phyloP scores from a whole-genome alignment of 2,888 invertebrate species.

The Agrotis clavis region DNA sequence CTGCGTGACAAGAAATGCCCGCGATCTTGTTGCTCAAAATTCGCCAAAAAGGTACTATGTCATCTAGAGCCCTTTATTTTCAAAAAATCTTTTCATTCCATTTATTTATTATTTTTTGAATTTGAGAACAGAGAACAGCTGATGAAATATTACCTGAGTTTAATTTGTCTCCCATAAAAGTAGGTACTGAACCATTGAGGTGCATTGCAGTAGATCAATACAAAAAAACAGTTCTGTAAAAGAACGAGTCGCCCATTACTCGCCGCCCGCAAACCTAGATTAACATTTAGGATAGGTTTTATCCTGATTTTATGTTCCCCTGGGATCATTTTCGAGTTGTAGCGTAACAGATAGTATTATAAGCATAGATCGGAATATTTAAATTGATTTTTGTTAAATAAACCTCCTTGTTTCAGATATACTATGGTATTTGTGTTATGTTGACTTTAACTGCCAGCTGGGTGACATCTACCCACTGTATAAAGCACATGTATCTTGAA shows the following conservation, averaged over 20 bases:
- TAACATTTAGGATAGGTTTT: no score
- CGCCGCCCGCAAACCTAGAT: no score
- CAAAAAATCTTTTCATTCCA: not conserved
- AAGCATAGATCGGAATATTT: no score
- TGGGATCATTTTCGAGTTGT: no score
- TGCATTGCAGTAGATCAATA: not conserved
- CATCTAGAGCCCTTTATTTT: not conserved
- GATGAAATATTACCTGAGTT: not conserved
- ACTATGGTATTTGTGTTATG: conserved; percentile 97
- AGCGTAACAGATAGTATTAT: no score
- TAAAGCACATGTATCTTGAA: conserved; percentile 95
- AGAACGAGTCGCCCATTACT: no score
- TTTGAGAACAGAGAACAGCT: not conserved
- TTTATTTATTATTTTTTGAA: not conserved
- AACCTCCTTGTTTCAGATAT: conserved; percentile 92
- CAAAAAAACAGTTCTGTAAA: not conserved
- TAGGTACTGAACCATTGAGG: not conserved
- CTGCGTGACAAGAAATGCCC: conserved; percentile 91
- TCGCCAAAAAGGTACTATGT: conserved; percentile 94
- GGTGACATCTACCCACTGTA: conserved; percentile 98
- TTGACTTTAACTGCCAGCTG: conserved; percentile 96
- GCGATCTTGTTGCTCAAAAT: conserved; percentile 95
- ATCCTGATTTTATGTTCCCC: no score
- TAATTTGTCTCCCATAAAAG: no score
- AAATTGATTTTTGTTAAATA: no score